Conservation (phyloP, 2,113 vertebrate species). For the Cavia aperea region DNA sequence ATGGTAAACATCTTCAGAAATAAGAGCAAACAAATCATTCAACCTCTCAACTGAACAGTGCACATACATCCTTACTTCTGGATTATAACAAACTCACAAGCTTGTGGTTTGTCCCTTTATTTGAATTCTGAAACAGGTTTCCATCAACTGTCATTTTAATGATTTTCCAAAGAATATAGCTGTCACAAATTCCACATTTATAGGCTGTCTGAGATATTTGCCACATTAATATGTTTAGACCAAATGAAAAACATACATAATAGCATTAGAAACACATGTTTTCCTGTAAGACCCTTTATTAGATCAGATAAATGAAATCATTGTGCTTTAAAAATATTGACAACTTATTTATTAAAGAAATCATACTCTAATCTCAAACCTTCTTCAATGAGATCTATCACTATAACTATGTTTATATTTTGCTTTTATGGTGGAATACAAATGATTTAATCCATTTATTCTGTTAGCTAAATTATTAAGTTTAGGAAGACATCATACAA, state of each 20-base stretch:
- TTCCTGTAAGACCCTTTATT: conserved; percentile 46
- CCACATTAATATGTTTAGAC: conserved; percentile 23
- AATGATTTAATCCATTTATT: conserved; percentile 26
- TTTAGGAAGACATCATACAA: background rate
- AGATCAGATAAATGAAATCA: conserved; percentile 42
- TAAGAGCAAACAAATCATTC: background rate
- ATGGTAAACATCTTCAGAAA: background rate
- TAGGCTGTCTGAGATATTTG: conserved; percentile 9
- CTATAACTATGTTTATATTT: background rate
- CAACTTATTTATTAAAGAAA: conserved; percentile 29
- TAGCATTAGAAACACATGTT: conserved; percentile 46
- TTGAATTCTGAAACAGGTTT: conserved; percentile 5
- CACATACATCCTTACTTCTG: background rate
- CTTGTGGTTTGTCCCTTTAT: background rate
- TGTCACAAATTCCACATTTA: background rate
- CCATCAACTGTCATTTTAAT: conserved; percentile 9
- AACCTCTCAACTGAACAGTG: background rate
- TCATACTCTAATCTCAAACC: conserved; percentile 3
- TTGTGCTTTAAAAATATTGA: background rate
- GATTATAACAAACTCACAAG: background rate
- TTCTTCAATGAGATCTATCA: background rate
- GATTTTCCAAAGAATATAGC: conserved; percentile 11
- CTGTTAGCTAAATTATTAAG: conserved; percentile 36
- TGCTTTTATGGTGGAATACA: conserved; percentile 25
- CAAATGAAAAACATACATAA: conserved; percentile 31